Percentiles rank a stretch among this genome's conserved stretches.
Evolutionary conservation across 2,113 vertebrate genomes (phyloP).

Genomic region (Caranx ignobilis): DNA sequence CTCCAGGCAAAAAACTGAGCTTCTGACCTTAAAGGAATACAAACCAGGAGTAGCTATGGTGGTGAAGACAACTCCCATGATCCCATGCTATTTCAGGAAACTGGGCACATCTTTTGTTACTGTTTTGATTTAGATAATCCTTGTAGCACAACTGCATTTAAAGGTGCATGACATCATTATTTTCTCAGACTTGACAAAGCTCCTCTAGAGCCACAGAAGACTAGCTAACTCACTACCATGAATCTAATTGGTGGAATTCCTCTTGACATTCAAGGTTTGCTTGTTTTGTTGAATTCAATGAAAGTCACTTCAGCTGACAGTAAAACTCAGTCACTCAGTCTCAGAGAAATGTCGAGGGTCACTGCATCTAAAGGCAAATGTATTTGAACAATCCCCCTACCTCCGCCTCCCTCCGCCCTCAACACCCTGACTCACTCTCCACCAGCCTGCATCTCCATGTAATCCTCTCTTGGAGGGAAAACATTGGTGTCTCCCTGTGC

Average conservation of each 20-base stretch:
- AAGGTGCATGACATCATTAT: background rate
- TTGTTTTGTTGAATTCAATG: slow-evolving; percentile 14
- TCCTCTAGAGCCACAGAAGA: background rate
- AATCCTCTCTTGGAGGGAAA: background rate
- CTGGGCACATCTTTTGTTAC: too few relatives aligned
- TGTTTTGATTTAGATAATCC: too few relatives aligned
- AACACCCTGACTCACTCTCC: background rate
- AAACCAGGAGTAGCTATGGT: too few relatives aligned
- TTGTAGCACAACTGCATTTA: too few relatives aligned
- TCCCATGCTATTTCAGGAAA: too few relatives aligned
- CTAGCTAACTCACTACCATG: background rate
- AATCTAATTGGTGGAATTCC: background rate
- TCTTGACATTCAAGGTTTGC: background rate
- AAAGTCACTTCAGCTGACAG: slow-evolving; percentile 19
- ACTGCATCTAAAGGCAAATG: slow-evolving; percentile 14
- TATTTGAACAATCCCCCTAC: background rate
- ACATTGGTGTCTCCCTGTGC: background rate
- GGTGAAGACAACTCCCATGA: too few relatives aligned
- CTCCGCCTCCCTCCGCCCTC: background rate
- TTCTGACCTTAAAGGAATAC: too few relatives aligned
- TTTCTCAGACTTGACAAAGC: slow-evolving; percentile 17
- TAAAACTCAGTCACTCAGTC: slow-evolving; percentile 7
- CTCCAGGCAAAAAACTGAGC: too few relatives aligned
- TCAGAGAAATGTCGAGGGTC: slow-evolving; percentile 1
- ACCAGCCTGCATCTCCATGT: background rate